phyloP scores from a whole-genome alignment of 2,797 vertebrate genomes.

The Pogonophryne albipinna region DNA sequence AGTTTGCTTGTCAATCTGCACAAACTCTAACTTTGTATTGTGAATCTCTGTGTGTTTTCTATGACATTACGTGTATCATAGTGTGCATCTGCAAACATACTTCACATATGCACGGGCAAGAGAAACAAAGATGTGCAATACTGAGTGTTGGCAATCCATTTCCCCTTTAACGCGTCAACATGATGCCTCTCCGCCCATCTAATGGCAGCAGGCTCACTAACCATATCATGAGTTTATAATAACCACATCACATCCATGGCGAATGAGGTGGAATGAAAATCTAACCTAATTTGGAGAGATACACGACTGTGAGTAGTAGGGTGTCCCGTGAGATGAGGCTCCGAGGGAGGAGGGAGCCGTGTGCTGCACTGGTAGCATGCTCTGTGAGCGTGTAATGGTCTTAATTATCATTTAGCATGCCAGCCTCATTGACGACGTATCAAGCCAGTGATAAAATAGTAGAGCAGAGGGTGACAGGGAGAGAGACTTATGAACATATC shows the following conservation, averaged over 20 bases:
- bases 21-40: background rate
- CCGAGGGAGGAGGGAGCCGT: slow-evolving; percentile 69
- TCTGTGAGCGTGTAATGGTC: slow-evolving; percentile 82
- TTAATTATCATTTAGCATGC: slow-evolving; percentile 83
- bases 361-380: slow-evolving; percentile 70
- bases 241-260: slow-evolving; percentile 79
- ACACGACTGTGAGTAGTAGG: slow-evolving; percentile 75
- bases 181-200: slow-evolving; percentile 71
- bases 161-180: slow-evolving; percentile 60
- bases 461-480: slow-evolving; percentile 52
- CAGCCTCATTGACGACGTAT: slow-evolving; percentile 75
- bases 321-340: slow-evolving; percentile 79
- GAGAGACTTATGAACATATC: slow-evolving; percentile 35
- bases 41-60: background rate
- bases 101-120: slow-evolving; percentile 13
- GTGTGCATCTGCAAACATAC: slow-evolving; percentile 23
- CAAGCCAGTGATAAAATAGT: slow-evolving; percentile 72
- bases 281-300: slow-evolving; percentile 82
- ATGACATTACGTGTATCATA: background rate
- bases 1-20: background rate
- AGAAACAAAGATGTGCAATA: slow-evolving; percentile 37
- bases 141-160: slow-evolving; percentile 55
- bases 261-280: slow-evolving; percentile 81
- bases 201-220: slow-evolving; percentile 73
- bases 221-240: slow-evolving; percentile 81